Evolutionary conservation across 1,140 invertebrate genomes (phyloP).

Genomic region (Coelopa frigida): DNA sequence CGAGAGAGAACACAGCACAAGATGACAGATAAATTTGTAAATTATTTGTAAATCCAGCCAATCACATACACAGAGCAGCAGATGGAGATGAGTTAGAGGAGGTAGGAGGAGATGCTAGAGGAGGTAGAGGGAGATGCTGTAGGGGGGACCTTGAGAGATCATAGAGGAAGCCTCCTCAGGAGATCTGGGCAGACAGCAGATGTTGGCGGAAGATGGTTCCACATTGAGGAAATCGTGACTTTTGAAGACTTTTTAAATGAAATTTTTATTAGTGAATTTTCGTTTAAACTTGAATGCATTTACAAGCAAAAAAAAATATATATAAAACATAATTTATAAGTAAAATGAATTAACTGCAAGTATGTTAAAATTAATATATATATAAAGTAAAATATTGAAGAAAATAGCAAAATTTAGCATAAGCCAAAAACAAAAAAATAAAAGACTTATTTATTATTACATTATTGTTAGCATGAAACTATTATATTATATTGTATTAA

Average conservation of each 20-base stretch:
- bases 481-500: neutral
- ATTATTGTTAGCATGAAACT: neutral
- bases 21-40: neutral
- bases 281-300: neutral
- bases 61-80: too few relatives aligned
- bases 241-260: too few relatives aligned
- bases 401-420: neutral
- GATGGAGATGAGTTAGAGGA: too few relatives aligned
- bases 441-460: neutral
- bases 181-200: too few relatives aligned
- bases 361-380: slow-evolving; percentile 2
- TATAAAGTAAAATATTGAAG: neutral
- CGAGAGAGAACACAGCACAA: neutral
- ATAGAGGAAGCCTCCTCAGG: too few relatives aligned
- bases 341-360: neutral
- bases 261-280: slow-evolving; percentile 7
- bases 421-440: neutral
- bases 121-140: too few relatives aligned
- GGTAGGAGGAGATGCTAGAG: too few relatives aligned
- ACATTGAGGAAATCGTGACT: too few relatives aligned
- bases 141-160: too few relatives aligned
- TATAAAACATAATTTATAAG: neutral
- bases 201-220: too few relatives aligned
- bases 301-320: slow-evolving; percentile 3
- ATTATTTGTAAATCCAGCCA: too few relatives aligned